Conservation (phyloP, 2,888 invertebrate genomes). For the Byasa hedistus region DNA sequence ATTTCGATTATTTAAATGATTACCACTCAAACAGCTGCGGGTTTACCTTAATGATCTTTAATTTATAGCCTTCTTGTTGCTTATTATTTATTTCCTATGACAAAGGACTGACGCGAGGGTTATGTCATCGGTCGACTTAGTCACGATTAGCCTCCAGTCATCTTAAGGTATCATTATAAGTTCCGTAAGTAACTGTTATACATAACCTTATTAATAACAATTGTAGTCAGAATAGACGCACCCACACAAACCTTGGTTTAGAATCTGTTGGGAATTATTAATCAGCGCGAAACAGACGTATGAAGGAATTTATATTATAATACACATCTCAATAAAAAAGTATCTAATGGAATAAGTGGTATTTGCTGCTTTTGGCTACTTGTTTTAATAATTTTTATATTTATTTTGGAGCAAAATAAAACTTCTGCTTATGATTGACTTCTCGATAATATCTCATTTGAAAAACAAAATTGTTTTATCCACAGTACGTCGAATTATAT, state of each 20-base stretch:
- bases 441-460: too few relatives aligned
- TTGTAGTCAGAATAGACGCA: conserved; percentile 12
- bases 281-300: neutral
- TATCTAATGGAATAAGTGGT: too few relatives aligned
- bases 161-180: conserved; percentile 26
- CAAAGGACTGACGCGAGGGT: conserved; percentile 29
- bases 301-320: neutral
- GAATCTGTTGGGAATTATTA: conserved; percentile 1
- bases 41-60: conserved; percentile 5
- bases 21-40: neutral
- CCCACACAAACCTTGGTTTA: conserved; percentile 19
- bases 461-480: too few relatives aligned
- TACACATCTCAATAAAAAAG: neutral
- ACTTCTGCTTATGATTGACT: too few relatives aligned
- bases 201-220: conserved; percentile 23
- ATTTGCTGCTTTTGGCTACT: too few relatives aligned
- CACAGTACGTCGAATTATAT: neutral
- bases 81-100: conserved; percentile 29
- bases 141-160: conserved; percentile 27
- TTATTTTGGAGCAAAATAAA: too few relatives aligned
- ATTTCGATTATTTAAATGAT: neutral
- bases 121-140: conserved; percentile 30
- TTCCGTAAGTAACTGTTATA: conserved; percentile 21
- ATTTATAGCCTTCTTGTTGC: conserved; percentile 12
- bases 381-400: too few relatives aligned